Evolutionary conservation across 2,888 invertebrate species (phyloP).

Genomic region (Bembecia ichneumoniformis): DNA sequence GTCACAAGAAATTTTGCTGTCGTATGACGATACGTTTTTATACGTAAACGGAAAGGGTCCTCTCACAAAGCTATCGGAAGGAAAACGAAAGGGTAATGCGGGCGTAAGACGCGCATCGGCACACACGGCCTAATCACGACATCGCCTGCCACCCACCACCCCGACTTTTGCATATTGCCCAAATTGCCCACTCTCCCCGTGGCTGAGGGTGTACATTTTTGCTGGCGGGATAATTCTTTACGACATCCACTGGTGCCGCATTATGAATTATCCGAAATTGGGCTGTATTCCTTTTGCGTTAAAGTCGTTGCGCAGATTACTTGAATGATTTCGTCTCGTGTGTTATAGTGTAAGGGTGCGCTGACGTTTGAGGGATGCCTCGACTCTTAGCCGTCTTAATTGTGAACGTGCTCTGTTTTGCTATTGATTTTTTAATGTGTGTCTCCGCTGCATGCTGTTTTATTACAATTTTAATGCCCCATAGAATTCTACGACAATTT

Average conservation of each 20-base stretch:
- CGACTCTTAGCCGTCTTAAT: conserved; percentile 45
- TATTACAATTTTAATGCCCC: not conserved
- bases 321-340: conserved; percentile 8
- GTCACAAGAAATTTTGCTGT: conserved; percentile 52
- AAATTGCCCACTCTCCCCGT: conserved; percentile 58
- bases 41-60: conserved; percentile 1
- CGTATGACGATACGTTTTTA: conserved; percentile 35
- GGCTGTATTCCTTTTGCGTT: conserved; percentile 17
- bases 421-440: conserved; percentile 65
- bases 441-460: conserved; percentile 22
- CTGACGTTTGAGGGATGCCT: conserved; percentile 64
- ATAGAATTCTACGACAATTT: too few relatives aligned
- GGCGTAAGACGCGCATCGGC: conserved; percentile 72
- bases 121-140: conserved; percentile 70
- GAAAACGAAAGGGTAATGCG: conserved; percentile 72
- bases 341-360: conserved; percentile 22
- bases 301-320: conserved; percentile 9
- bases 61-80: conserved; percentile 68
- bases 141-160: conserved; percentile 31
- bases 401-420: conserved; percentile 47
- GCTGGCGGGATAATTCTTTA: conserved; percentile 31
- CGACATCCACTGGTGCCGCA: conserved; percentile 6
- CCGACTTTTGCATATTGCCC: conserved; percentile 69
- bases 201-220: conserved; percentile 41
- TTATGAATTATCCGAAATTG: conserved; percentile 11